Evolutionary conservation across 2,797 vertebrate genomes (phyloP), one percentile per base, ranked within the genome.

Genomic region (Halcyon badia): DNA sequence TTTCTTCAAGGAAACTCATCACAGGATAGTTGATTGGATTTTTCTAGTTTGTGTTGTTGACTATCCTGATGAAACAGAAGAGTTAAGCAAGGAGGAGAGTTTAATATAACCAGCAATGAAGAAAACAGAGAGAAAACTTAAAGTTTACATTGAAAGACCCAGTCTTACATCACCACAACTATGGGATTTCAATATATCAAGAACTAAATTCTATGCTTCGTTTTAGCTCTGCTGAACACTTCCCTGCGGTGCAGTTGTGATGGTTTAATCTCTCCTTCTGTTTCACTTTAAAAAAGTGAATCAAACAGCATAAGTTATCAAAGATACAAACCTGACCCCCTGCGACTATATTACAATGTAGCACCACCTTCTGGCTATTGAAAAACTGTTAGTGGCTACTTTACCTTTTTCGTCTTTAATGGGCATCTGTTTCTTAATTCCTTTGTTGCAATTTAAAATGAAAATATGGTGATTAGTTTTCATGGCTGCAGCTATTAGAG

Each of bases 321-420:
- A 97, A 83, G 56, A 83, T 22, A 42, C 37, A 44, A 72, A 97
- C 88, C 61, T 88, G 92, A 65, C 68, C 94, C 77, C 71, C 90
- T 95, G 91, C 1, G 14, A 96, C 90, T 97, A 60, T 79, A 97
- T 97, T 97, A 98, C 97, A 94, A 97, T 62, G 86, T 71, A 98
- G 98, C 96, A 96, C 98, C 98, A 98, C 96, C 98, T 98, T 97
- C 98, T 98, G 98, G 98, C 79, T 89, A 73, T n/a, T 69, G 66
- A 68, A 48, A 70, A 95, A 85, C 48, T 86, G 73, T 39, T 82
- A 68, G 28, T 35, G 73, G 71, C 26, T 93, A 33, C 76, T 83
- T 93, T 28, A 90, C 57, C 52, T 82, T 69, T 71, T 41, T 3
- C 8, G 0, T 26, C 90, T 77, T 69, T 82, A 75, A 65, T 51